Conservation (phyloP, 2,888 invertebrate species). For the Agrochola circellaris region DNA sequence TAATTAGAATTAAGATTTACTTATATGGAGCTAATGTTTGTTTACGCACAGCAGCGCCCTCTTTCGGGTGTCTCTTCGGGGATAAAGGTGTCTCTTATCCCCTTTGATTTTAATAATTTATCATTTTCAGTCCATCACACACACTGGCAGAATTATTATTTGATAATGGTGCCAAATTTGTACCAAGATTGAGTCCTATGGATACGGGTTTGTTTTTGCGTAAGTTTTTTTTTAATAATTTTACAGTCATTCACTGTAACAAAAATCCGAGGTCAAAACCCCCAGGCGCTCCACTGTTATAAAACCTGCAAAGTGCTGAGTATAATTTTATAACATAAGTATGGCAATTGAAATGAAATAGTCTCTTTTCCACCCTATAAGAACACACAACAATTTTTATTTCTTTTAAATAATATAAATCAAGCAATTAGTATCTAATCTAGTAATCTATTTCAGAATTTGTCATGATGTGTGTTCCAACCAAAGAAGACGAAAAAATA, state of each 20-base stretch:
- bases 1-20: too few species aligned
- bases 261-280: too few species aligned
- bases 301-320: background rate
- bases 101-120: too few species aligned
- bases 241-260: background rate
- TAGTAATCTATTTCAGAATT: conserved; percentile 76
- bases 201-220: conserved; percentile 27
- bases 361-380: background rate
- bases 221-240: background rate
- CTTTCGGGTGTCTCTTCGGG: too few species aligned
- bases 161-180: conserved; percentile 14
- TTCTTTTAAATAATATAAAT: too few species aligned
- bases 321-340: background rate
- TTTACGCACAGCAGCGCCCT: too few species aligned
- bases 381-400: too few species aligned
- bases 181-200: background rate
- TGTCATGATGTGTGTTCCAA: conserved; percentile 83
- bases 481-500: conserved; percentile 79
- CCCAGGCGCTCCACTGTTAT: too few species aligned
- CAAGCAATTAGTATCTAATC: too few species aligned
- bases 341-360: too few species aligned
- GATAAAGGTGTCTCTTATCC: too few species aligned
- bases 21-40: too few species aligned
- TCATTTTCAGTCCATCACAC: conserved; percentile 19
- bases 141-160: conserved; percentile 1